phyloP scores from a whole-genome alignment of 2,113 vertebrate species.

The Tiliqua scincoides region DNA sequence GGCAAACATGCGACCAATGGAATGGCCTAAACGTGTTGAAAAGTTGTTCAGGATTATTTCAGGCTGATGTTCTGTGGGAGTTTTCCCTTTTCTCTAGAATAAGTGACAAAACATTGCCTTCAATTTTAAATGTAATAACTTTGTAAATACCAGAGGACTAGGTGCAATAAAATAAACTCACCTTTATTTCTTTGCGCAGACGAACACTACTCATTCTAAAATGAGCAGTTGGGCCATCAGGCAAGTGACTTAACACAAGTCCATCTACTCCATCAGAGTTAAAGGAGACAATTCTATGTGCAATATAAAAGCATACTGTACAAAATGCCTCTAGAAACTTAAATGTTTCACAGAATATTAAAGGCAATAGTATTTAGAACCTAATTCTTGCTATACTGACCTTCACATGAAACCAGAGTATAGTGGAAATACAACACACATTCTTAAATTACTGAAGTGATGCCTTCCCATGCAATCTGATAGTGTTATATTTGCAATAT shows the following conservation, averaged over 20 bases:
- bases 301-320: not conserved
- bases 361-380: not conserved
- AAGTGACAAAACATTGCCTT: not conserved
- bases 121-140: not conserved
- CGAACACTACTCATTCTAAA: slow-evolving; percentile 95
- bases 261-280: slow-evolving; percentile 85
- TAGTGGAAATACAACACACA: not conserved
- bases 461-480: slow-evolving; percentile 6
- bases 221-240: slow-evolving; percentile 94
- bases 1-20: slow-evolving; percentile 90
- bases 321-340: not conserved
- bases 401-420: not conserved
- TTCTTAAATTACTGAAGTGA: slow-evolving; percentile 2
- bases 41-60: slow-evolving; percentile 98
- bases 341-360: not conserved
- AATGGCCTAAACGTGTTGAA: slow-evolving; percentile 92
- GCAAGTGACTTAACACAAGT: slow-evolving; percentile 93
- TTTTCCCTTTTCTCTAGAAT: slow-evolving; percentile 89
- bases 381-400: not conserved
- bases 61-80: slow-evolving; percentile 88
- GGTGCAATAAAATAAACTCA: slow-evolving; percentile 52
- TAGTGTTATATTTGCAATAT: not conserved
- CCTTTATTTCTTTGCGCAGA: slow-evolving; percentile 97
- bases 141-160: not conserved
- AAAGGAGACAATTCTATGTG: slow-evolving; percentile 64